These are phyloP conservation scores for Charadrius vociferus DNA, from an alignment of 2,113 vertebrate species.

Conservation along the genomic window DNA sequence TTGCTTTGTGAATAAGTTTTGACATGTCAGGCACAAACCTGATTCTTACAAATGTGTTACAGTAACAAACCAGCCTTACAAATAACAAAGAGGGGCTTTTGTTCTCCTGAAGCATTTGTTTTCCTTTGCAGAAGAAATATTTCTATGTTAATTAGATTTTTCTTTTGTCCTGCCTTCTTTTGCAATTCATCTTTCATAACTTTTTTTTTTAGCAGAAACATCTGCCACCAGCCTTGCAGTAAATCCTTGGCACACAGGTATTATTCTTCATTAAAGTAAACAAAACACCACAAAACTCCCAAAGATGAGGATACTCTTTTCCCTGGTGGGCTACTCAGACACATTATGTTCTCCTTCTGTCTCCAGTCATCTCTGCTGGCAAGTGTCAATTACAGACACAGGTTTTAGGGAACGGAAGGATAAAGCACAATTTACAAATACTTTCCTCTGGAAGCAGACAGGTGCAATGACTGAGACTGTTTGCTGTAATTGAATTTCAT, in stretches of 20 bases:
- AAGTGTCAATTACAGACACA: constrained; percentile 82
- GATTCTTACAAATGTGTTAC: constrained; percentile 66
- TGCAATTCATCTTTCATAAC: constrained; percentile 30
- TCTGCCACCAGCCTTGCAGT: constrained; percentile 54
- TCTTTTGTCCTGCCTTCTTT: constrained; percentile 35
- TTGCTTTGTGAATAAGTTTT: constrained; percentile 76
- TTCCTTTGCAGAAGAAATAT: constrained; percentile 37
- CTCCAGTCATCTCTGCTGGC: constrained; percentile 74
- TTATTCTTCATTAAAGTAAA: constrained; percentile 71
- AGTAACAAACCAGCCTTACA: constrained; percentile 40
- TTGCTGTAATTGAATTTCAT: constrained; percentile 84
- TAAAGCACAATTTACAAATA: constrained; percentile 83
- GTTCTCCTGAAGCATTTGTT: constrained; percentile 30
- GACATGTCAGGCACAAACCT: constrained; percentile 75
- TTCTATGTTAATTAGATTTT: constrained; percentile 63
- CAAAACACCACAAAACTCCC: constrained; percentile 34
- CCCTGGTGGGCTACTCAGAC: constrained; percentile 72
- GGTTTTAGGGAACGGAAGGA: constrained; percentile 76
- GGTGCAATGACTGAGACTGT: constrained; percentile 78
- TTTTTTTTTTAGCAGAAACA: constrained; percentile 39
- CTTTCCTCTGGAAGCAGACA: constrained; percentile 78
- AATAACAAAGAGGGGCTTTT: constrained; percentile 32
- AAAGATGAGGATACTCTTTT: constrained; percentile 61
- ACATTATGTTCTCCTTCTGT: constrained; percentile 73
- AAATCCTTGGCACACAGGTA: constrained; percentile 56